These are phyloP conservation scores for Glyptemys insculpta DNA, from an alignment of 2,797 vertebrate species.

Conservation along the genomic window DNA sequence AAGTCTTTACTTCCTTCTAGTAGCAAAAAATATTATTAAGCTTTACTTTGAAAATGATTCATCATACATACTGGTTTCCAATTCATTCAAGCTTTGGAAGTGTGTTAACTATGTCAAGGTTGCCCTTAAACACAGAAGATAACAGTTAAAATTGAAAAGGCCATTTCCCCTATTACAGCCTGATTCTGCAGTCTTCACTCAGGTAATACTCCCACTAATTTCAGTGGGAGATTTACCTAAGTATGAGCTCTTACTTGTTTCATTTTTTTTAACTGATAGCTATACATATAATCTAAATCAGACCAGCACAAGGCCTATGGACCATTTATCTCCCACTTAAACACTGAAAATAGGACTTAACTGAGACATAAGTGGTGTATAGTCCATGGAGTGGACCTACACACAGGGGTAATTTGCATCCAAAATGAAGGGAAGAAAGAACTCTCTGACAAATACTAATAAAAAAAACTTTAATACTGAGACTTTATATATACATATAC, in stretches of 20 bases:
- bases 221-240: neutral
- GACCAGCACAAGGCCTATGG: neutral
- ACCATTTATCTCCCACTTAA: neutral
- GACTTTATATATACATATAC: neutral
- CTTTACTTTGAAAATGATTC: neutral
- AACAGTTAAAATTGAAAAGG: neutral
- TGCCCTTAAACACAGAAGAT: neutral
- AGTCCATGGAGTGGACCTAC: neutral
- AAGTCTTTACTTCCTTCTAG: neutral
- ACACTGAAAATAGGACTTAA: neutral
- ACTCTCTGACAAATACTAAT: neutral
- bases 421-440: neutral
- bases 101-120: rapidly evolving
- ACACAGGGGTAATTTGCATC: neutral
- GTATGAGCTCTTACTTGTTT: neutral
- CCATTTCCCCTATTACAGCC: neutral
- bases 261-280: neutral
- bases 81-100: neutral
- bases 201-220: neutral
- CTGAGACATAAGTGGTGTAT: neutral
- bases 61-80: neutral
- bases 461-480: neutral
- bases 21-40: neutral
- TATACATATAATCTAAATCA: neutral
- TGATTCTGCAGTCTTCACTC: neutral